Conservation (phyloP, 2,888 invertebrate species). For the Lithophane socia region DNA sequence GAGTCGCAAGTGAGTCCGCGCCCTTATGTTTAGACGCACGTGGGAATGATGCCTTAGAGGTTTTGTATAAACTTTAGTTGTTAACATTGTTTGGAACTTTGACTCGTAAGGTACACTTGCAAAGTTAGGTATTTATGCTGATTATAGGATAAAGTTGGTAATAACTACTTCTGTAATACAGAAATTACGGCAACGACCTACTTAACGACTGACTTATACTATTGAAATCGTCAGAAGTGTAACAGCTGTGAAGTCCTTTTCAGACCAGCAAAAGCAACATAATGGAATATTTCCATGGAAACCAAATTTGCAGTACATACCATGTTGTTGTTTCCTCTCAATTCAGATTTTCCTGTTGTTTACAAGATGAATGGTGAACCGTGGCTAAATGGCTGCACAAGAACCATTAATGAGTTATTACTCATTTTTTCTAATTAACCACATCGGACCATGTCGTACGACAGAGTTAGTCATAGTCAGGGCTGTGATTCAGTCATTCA, state of each 20-base stretch:
- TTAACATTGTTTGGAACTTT: conserved; percentile 32
- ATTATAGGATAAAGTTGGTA: background rate
- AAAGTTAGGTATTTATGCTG: conserved; percentile 18
- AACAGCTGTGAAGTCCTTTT: background rate
- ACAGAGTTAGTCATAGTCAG: conserved; percentile 32
- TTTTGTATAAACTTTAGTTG: conserved; percentile 36
- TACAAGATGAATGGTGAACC: background rate
- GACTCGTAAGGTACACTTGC: conserved; percentile 6
- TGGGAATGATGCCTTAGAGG: conserved; percentile 52
- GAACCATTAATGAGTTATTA: conserved; percentile 15
- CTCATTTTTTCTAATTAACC: conserved; percentile 43
- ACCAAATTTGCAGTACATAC: too few relatives aligned
- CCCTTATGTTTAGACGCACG: conserved; percentile 53
- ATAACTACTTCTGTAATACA: conserved; percentile 2
- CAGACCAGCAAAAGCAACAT: too few relatives aligned
- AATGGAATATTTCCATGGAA: background rate
- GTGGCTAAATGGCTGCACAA: background rate
- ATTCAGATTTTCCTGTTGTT: conserved; percentile 20
- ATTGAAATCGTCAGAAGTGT: background rate
- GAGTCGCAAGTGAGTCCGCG: conserved; percentile 42
- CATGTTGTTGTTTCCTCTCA: background rate
- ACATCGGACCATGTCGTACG: conserved; percentile 31
- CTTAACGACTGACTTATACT: background rate
- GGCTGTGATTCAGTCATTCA: conserved; percentile 21
- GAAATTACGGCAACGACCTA: background rate